phyloP scores from a whole-genome alignment of 2,113 vertebrate species.

The Xiphias gladius region DNA sequence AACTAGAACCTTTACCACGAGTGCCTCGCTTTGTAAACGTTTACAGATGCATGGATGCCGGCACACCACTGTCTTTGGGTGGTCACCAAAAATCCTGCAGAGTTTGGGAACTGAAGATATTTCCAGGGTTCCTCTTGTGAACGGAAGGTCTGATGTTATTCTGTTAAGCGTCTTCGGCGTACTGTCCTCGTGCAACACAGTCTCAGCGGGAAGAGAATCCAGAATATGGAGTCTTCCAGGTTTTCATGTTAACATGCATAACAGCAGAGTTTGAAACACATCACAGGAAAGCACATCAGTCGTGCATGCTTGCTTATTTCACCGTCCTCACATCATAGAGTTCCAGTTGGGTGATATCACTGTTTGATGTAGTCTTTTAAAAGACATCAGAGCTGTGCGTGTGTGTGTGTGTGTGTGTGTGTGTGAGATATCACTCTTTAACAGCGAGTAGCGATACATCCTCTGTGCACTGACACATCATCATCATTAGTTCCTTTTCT shows the following conservation, averaged over 20 bases:
- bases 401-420: not conserved
- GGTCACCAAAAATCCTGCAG: constrained; percentile 34
- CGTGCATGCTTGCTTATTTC: not conserved
- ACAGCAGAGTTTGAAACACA: constrained; percentile 21
- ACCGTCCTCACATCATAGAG: constrained; percentile 25
- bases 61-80: not conserved
- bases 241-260: constrained; percentile 43
- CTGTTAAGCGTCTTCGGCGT: not conserved
- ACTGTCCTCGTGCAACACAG: not conserved
- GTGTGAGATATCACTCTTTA: not conserved
- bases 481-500: constrained; percentile 49
- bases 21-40: constrained; percentile 14
- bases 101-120: constrained; percentile 15
- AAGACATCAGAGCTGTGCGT: constrained; percentile 34
- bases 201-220: constrained; percentile 16
- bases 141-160: constrained; percentile 9
- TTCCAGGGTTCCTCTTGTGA: constrained; percentile 32
- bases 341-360: constrained; percentile 14
- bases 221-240: constrained; percentile 26
- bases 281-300: constrained; percentile 16
- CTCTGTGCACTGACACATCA: constrained; percentile 26
- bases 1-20: not conserved
- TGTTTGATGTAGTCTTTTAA: constrained; percentile 48
- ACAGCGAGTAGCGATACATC: not conserved
- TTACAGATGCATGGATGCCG: constrained; percentile 5